Percentiles rank a stretch among this genome's conserved stretches.
phyloP scores from a whole-genome alignment of 2,797 vertebrate species.

The Steatocranus sp. region DNA sequence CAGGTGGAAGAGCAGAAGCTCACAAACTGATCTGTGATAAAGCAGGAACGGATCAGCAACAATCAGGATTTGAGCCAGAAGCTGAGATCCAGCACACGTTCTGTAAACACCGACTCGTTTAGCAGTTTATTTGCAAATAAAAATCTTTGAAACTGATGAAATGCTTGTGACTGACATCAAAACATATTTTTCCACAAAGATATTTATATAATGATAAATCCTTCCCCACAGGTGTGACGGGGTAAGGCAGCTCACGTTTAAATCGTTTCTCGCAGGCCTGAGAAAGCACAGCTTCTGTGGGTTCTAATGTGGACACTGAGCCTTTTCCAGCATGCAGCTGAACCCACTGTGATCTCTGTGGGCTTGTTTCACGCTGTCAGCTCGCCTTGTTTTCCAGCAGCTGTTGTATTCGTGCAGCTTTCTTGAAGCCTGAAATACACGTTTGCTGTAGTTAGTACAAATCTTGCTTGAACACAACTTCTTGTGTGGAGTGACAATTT shows the following conservation, averaged over 20 bases:
- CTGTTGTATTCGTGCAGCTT: not conserved
- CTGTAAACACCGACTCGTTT: not conserved
- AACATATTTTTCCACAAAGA: not conserved
- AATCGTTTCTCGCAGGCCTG: not conserved
- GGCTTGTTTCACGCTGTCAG: not conserved
- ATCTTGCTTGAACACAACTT: not conserved
- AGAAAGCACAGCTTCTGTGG: rapidly evolving
- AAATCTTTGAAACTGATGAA: not conserved
- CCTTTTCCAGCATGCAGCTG: not conserved
- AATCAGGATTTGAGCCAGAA: not conserved
- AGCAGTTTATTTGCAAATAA: not conserved
- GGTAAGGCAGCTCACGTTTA: not conserved
- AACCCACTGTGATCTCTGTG: rapidly evolving
- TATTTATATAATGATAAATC: not conserved
- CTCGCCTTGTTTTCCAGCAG: rapidly evolving
- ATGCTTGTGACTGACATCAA: rapidly evolving
- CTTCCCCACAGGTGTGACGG: not conserved
- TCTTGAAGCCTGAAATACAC: not conserved
- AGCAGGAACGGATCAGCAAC: rapidly evolving
- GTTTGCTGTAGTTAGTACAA: not conserved
- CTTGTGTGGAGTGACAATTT: not conserved
- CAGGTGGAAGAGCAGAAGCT: not conserved
- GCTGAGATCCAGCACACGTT: not conserved
- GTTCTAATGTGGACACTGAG: rapidly evolving
- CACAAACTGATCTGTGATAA: not conserved